A percentile compares a stretch with the other conserved stretches of the same genome.
Conservation (phyloP, 2,113 vertebrate species). For the Phyllopteryx taeniolatus region DNA sequence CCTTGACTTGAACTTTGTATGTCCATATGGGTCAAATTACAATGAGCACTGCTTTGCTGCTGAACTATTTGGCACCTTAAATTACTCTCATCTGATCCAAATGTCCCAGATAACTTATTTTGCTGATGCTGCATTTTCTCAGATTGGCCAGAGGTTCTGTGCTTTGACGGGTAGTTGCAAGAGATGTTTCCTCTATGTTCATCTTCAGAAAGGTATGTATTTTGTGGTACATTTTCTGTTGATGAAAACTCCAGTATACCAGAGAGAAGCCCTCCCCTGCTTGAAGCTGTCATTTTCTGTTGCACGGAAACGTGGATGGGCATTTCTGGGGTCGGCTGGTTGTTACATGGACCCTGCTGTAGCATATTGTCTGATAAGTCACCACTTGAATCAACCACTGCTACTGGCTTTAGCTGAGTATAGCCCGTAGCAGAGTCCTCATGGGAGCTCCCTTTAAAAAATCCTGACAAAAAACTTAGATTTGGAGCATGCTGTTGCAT, state of each 20-base stretch:
- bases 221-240: not conserved
- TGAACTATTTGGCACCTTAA: not conserved
- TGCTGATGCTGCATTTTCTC: not conserved
- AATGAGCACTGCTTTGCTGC: not conserved
- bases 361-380: not conserved
- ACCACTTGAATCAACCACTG: not conserved
- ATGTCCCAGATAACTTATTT: not conserved
- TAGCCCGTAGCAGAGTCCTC: constrained; percentile 36
- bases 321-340: not conserved
- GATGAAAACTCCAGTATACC: not conserved
- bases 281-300: not conserved
- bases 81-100: not conserved
- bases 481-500: constrained; percentile 29
- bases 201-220: not conserved
- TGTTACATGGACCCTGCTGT: not conserved
- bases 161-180: not conserved
- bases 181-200: not conserved
- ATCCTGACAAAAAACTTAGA: constrained; percentile 58
- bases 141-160: not conserved
- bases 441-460: constrained; percentile 59
- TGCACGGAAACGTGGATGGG: not conserved
- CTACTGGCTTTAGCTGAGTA: constrained; percentile 28
- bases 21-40: not conserved
- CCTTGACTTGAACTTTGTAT: not conserved
- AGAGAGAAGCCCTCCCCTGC: not conserved